A percentile compares a stretch with the other conserved stretches of the same genome.
These are phyloP conservation scores for Leptogaster cylindrica DNA, from an alignment of 2,888 invertebrate species.

Conservation along the genomic window DNA sequence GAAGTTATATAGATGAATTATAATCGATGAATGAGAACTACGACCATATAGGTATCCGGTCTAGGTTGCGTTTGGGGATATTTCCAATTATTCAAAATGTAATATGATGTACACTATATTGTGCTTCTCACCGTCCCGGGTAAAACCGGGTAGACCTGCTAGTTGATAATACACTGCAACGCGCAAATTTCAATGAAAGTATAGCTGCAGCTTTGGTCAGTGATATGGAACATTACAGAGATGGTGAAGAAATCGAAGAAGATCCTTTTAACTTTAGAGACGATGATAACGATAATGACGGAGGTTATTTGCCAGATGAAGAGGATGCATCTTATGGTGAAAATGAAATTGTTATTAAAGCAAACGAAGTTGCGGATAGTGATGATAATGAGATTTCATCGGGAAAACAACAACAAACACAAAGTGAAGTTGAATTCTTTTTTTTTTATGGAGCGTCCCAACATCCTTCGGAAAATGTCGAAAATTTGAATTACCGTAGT, in stretches of 20 bases:
- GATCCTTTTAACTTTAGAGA: conserved; percentile 27
- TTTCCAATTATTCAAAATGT: too few relatives aligned
- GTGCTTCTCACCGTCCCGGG: too few relatives aligned
- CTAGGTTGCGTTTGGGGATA: too few relatives aligned
- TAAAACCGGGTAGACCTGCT: too few relatives aligned
- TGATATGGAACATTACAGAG: conserved; percentile 38
- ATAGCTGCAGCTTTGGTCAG: conserved; percentile 2
- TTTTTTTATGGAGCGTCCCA: conserved; percentile 42
- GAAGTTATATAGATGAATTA: too few relatives aligned
- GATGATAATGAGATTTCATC: conserved; percentile 34
- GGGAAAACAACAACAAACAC: neutral
- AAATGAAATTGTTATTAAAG: too few relatives aligned
- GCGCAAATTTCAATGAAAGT: neutral
- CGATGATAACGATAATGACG: conserved; percentile 30
- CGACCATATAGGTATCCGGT: too few relatives aligned
- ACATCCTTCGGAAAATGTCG: too few relatives aligned
- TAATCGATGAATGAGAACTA: too few relatives aligned
- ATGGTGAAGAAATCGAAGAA: conserved; percentile 31
- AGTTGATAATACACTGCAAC: neutral
- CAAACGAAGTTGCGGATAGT: conserved; percentile 43
- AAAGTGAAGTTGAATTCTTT: conserved; percentile 22
- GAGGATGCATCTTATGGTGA: too few relatives aligned
- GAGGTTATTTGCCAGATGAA: conserved; percentile 41
- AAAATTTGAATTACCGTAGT: too few relatives aligned
- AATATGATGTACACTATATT: too few relatives aligned